Conservation (phyloP, 2,113 vertebrate species). For the Lucifuga dentata region DNA sequence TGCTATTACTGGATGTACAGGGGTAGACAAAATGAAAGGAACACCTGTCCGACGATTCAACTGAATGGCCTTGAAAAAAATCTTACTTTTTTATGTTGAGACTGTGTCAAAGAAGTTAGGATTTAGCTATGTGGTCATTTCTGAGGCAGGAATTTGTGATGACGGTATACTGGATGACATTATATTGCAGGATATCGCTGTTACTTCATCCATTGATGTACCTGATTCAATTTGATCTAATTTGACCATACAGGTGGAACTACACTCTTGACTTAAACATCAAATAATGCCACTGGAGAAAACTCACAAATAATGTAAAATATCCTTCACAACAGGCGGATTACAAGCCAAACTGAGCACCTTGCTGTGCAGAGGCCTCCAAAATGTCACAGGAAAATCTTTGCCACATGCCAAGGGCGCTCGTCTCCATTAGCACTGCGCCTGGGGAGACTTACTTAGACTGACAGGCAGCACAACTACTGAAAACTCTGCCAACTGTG, state of each 20-base stretch:
- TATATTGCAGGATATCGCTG: not conserved
- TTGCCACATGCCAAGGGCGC: slow-evolving; percentile 76
- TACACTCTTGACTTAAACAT: slow-evolving; percentile 36
- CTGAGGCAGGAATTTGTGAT: not conserved
- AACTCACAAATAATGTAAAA: slow-evolving; percentile 58
- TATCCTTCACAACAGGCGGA: slow-evolving; percentile 61
- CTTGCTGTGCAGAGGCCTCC: slow-evolving; percentile 61
- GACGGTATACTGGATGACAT: not conserved
- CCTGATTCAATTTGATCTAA: slow-evolving; percentile 8
- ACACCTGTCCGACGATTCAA: no score
- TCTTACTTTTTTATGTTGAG: no score
- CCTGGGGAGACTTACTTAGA: slow-evolving; percentile 66
- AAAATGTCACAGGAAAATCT: slow-evolving; percentile 75
- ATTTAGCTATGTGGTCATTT: not conserved
- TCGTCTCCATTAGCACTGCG: slow-evolving; percentile 71
- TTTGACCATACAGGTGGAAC: not conserved
- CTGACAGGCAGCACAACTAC: slow-evolving; percentile 75
- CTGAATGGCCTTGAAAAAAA: no score
- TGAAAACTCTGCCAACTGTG: slow-evolving; percentile 73
- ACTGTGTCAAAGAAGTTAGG: not conserved
- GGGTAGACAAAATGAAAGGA: no score
- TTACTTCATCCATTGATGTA: not conserved
- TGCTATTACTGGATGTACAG: not conserved
- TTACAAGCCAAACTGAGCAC: slow-evolving; percentile 65
- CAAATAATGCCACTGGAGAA: slow-evolving; percentile 31